phyloP scores from a whole-genome alignment of 2,888 invertebrate species.

The Meliscaeva auricollis region DNA sequence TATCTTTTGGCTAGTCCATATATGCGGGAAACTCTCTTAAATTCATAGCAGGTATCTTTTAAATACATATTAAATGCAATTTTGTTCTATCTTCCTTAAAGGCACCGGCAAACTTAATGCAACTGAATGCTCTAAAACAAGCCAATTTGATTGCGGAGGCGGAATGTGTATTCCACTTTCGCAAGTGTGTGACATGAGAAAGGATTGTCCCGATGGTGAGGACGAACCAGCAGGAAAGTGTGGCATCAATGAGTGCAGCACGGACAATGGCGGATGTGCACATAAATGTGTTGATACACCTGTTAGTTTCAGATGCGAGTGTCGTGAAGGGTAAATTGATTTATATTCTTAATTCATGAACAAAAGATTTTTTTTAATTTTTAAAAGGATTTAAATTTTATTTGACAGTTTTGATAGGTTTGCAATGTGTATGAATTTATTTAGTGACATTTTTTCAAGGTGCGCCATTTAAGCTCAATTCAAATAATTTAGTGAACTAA shows the following conservation, averaged over 20 bases:
- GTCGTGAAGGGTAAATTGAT: conserved; percentile 87
- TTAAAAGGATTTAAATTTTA: neutral
- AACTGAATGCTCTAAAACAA: conserved; percentile 88
- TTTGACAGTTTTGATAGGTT: conserved; percentile 4
- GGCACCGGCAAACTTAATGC: conserved; percentile 62
- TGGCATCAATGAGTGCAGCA: conserved; percentile 90
- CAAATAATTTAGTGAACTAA: too few relatives aligned
- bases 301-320: conserved; percentile 92
- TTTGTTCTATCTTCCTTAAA: conserved; percentile 26
- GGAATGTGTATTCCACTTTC: conserved; percentile 92
- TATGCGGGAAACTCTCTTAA: neutral
- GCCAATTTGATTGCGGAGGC: conserved; percentile 93
- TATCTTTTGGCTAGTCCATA: neutral
- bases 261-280: conserved; percentile 93
- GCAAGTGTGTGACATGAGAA: conserved; percentile 93
- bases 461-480: too few relatives aligned
- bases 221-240: conserved; percentile 93
- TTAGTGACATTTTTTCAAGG: too few relatives aligned
- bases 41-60: conserved; percentile 7
- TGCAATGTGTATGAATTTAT: neutral
- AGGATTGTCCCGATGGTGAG: conserved; percentile 94
- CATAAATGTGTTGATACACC: conserved; percentile 94
- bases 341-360: neutral
- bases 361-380: neutral
- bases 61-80: neutral